A percentile compares a stretch with the other conserved stretches of the same genome.
phyloP scores from a whole-genome alignment of 2,888 invertebrate genomes.

The Drosophila mimetica region DNA sequence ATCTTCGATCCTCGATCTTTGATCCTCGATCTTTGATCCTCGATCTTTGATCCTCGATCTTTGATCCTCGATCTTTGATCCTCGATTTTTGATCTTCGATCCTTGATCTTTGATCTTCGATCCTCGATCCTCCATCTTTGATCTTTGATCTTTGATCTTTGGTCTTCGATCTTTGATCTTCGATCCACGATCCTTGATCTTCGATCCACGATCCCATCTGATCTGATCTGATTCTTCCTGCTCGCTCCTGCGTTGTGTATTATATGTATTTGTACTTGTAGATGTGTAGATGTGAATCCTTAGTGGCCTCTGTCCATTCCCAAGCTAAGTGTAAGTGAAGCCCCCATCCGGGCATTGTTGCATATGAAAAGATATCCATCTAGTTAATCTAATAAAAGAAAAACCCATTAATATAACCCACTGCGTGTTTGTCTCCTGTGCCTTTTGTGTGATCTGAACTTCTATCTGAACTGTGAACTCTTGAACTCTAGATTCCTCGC shows the following conservation, averaged over 20 bases:
- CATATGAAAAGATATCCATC: constrained; percentile 56
- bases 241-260: constrained; percentile 29
- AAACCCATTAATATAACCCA: constrained; percentile 24
- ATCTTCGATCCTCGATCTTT: too few relatives aligned
- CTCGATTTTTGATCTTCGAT: too few relatives aligned
- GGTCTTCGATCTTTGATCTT: too few relatives aligned
- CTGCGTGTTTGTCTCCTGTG: not conserved
- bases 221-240: not conserved
- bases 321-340: constrained; percentile 30
- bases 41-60: too few relatives aligned
- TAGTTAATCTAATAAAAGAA: constrained; percentile 65
- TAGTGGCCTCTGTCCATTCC: constrained; percentile 22
- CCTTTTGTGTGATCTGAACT: not conserved
- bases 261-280: constrained; percentile 41
- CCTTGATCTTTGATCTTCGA: too few relatives aligned
- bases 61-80: too few relatives aligned
- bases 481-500: not conserved
- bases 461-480: not conserved
- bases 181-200: too few relatives aligned
- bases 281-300: constrained; percentile 35
- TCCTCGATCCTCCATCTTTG: too few relatives aligned
- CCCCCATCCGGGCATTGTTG: constrained; percentile 49
- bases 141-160: too few relatives aligned
- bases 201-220: too few relatives aligned
- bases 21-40: too few relatives aligned